phyloP scores from a whole-genome alignment of 2,888 invertebrate genomes.

The Tenthredo distinguenda region DNA sequence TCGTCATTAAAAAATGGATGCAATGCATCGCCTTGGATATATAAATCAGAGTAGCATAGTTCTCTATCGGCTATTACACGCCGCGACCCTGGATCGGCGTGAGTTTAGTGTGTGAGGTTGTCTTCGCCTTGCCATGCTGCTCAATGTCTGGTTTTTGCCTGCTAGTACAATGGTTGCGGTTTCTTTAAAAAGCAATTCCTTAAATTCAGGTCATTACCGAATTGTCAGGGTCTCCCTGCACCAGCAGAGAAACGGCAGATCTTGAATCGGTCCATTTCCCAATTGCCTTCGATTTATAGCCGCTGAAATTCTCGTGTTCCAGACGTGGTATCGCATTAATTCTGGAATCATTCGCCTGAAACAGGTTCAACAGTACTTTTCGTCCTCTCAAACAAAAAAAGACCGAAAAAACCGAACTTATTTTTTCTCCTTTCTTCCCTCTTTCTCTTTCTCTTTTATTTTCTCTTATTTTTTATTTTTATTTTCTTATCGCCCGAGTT shows the following conservation, averaged over 20 bases:
- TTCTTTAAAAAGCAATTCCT: constrained; percentile 55
- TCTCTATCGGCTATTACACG: not conserved
- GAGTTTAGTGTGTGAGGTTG: constrained; percentile 55
- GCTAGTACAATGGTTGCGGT: constrained; percentile 54
- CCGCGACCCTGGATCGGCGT: constrained; percentile 53
- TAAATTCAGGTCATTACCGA: constrained; percentile 68
- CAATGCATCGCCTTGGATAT: not conserved
- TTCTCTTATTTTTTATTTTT: not conserved
- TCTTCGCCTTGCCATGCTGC: constrained; percentile 24
- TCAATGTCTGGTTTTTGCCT: constrained; percentile 52
- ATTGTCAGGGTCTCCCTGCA: constrained; percentile 64
- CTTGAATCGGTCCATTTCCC: constrained; percentile 45
- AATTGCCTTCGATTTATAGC: not conserved
- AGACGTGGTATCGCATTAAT: not conserved
- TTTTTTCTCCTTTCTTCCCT: not conserved
- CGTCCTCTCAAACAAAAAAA: not conserved
- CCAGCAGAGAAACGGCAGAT: not conserved
- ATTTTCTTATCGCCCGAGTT: not conserved
- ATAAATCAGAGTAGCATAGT: not conserved
- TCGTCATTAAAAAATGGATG: not conserved
- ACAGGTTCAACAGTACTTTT: constrained; percentile 35
- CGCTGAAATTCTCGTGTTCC: not conserved
- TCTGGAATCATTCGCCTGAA: constrained; percentile 19
- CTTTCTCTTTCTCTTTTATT: too few species aligned
- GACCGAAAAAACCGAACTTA: not conserved